These are phyloP conservation scores for Chaetophractus vellerosus DNA, from an alignment of 2,797 vertebrate species.

Conservation along the genomic window DNA sequence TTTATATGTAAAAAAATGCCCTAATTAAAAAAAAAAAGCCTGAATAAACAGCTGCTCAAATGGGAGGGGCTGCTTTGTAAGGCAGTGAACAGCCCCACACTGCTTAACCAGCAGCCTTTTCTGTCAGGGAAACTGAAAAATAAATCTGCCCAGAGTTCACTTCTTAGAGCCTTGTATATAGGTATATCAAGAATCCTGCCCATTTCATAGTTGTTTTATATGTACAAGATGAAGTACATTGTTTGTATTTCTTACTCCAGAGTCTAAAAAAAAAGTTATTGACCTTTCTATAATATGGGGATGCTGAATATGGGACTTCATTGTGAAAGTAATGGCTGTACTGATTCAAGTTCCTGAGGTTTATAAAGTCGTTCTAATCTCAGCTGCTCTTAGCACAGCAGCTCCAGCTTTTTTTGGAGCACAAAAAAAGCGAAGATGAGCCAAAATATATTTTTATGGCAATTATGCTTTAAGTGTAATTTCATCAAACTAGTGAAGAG, in stretches of 20 bases:
- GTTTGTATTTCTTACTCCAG: constrained; percentile 5
- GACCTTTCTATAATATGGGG: not conserved
- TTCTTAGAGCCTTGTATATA: not conserved
- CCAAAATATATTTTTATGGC: not conserved
- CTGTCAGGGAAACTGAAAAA: constrained; percentile 19
- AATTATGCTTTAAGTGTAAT: not conserved
- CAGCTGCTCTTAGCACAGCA: constrained; percentile 24
- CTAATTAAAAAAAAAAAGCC: too few species aligned
- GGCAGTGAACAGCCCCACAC: not conserved
- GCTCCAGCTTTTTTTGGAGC: not conserved
- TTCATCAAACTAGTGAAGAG: not conserved
- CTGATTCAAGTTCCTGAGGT: constrained; percentile 38
- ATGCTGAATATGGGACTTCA: not conserved
- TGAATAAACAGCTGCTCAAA: not conserved
- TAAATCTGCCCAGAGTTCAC: not conserved
- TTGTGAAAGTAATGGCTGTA: constrained; percentile 43
- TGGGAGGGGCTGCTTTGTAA: not conserved
- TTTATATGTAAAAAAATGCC: too few species aligned
- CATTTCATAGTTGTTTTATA: not conserved
- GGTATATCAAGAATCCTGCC: not conserved
- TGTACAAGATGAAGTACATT: not conserved
- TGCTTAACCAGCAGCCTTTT: not conserved
- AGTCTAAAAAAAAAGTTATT: constrained; percentile 1
- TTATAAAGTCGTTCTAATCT: not conserved
- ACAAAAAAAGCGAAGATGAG: not conserved